Base-by-base conservation (phyloP, 2,888 invertebrate genomes). In the Mechanitis mazaeus region DNA sequence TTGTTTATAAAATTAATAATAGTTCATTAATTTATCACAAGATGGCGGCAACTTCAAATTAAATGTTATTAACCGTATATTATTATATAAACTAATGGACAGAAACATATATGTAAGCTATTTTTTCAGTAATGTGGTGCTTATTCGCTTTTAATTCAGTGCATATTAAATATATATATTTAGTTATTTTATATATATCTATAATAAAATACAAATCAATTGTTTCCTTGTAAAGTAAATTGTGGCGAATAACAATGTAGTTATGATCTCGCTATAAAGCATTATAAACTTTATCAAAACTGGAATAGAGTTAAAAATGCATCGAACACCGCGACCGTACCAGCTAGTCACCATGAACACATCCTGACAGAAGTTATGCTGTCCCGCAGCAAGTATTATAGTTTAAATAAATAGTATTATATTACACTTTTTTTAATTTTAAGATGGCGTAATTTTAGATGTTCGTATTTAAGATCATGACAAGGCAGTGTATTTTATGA, bases 401-500 rank as follows among this genome's bases (percentile, higher is more conserved):
- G 79, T 78, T 74, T 80, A 80, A 74, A 77, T 74, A 72, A 72
- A 73, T 80, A 83, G 78, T 87, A 84, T 82, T 83, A 84, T 83
- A 78, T 77, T 66, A 65, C 72, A 77, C 72, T 68, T 73, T 77
- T 81, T 77, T 71, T 75, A 80, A 79, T 75, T 76, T 69, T 87
- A 88, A 87, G 90, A 89, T 88, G 88, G 88, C 89, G 87, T 88
- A 84, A 79, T 83, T 78, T 85, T 83, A 87, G 87, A 83, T 85
- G 85, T 87, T 87, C 84, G 77, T 77, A 81, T 80, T 80, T 71
- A 83, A 81, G 79, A 84, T 82, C 88, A 87, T 89, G 90, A 88
- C 89, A 88, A 86, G 84, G 82, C 80, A 79, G 76, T 80, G 83
- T 78, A 82, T 84, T 83, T 73, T 76, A 76, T 75, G 68, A 70